Percentiles rank a stretch among this genome's conserved stretches.
Conservation (phyloP, 2,797 vertebrate species). For the Parambassis ranga region DNA sequence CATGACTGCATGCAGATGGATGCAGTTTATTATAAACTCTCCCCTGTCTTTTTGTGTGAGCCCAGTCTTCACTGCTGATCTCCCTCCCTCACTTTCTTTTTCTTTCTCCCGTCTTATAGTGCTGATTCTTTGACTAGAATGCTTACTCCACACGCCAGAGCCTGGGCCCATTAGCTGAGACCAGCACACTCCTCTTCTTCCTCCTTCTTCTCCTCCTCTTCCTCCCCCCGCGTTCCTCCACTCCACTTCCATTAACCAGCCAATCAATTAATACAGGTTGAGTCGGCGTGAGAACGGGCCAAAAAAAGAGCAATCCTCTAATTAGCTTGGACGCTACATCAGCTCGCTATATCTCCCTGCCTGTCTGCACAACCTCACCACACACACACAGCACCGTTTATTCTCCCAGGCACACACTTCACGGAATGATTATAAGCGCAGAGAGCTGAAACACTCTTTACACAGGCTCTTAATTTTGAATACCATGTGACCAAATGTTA, state of each 20-base stretch:
- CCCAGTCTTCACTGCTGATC: background rate
- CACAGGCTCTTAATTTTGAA: background rate
- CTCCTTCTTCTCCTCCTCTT: slow-evolving; percentile 3
- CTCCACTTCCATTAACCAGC: slow-evolving; percentile 77
- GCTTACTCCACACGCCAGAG: slow-evolving; percentile 76
- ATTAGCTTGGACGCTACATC: slow-evolving; percentile 77
- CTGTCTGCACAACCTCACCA: slow-evolving; percentile 31
- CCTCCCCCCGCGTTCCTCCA: slow-evolving; percentile 17
- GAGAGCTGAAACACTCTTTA: background rate
- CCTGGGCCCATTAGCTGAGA: slow-evolving; percentile 76
- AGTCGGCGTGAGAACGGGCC: slow-evolving; percentile 64
- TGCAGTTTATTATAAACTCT: background rate
- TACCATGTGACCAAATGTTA: slow-evolving; percentile 8
- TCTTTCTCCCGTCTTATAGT: slow-evolving; percentile 40
- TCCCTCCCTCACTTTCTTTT: background rate
- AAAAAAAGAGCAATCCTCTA: slow-evolving; percentile 80
- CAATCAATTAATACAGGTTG: slow-evolving; percentile 83
- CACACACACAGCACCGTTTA: background rate
- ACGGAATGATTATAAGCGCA: background rate
- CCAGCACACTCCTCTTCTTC: slow-evolving; percentile 58
- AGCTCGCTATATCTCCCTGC: slow-evolving; percentile 54
- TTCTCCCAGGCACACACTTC: background rate
- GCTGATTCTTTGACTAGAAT: slow-evolving; percentile 74
- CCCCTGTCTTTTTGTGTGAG: background rate
- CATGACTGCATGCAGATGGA: too few relatives aligned